phyloP scores from a whole-genome alignment of 2,113 vertebrate species.

The Saguinus midas region DNA sequence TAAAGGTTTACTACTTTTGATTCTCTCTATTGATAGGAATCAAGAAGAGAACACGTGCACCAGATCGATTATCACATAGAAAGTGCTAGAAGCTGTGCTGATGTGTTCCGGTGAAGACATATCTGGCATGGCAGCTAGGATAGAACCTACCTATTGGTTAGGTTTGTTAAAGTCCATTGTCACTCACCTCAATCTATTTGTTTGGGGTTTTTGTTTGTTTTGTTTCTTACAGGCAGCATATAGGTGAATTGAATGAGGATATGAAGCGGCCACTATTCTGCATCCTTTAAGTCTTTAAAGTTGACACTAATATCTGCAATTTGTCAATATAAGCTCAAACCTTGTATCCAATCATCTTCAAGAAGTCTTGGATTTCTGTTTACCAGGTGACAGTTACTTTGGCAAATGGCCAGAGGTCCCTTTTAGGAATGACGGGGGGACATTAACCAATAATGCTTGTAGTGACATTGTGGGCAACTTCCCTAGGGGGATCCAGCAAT shows the following conservation, averaged over 20 bases:
- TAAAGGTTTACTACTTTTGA: neutral
- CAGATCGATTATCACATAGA: neutral
- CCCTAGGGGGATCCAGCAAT: neutral
- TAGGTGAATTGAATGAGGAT: neutral
- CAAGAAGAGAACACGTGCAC: neutral
- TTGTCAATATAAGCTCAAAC: neutral
- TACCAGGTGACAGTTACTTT: neutral
- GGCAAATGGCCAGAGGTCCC: neutral
- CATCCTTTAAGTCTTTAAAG: neutral
- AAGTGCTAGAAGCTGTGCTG: neutral
- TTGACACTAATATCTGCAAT: neutral
- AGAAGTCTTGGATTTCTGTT: neutral
- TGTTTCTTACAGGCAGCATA: neutral
- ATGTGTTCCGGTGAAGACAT: neutral
- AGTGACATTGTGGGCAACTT: neutral
- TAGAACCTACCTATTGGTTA: neutral
- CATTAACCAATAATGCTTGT: neutral
- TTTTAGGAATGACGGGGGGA: neutral
- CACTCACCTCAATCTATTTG: neutral
- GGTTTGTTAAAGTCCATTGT: neutral
- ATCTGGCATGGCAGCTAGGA: neutral
- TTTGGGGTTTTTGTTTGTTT: neutral
- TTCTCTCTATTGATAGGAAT: neutral
- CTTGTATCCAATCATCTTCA: neutral
- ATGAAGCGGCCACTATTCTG: too few relatives aligned